Base-by-base conservation (phyloP, 2,888 invertebrate species). In the Cephus spinipes region DNA sequence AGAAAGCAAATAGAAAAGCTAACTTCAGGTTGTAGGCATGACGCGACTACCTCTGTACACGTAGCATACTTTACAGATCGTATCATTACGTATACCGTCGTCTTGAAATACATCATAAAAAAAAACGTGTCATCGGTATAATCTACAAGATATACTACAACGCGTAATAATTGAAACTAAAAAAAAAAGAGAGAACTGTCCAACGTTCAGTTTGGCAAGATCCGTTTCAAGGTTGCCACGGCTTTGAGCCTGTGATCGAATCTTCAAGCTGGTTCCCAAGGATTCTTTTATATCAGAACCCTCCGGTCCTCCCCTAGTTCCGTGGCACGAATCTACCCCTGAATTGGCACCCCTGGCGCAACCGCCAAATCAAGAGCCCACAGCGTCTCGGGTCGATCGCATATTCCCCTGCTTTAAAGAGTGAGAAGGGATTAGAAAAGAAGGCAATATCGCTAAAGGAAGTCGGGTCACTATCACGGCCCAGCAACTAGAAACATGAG, bases 251-350 rank as follows among this genome's bases (percentile, higher is more conserved):
- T 91, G 91, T 91, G 91, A 91, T 90, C 90, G 90, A 90, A 91
- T 91, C 91, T 91, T 91, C 83, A 87, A 81, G 83, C 85, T 79
- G 88, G 91, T 91, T 91, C 91, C 91, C 91, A 91, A 91, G 90
- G 91, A 88, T 85, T 89, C 88, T 86, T 89, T 89, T 88, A 87
- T 87, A 86, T 85, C 82, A 79, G 81, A 84, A 85, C 87, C 89
- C 87, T 84, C 82, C 74, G 79, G 77, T 83, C 85, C 55, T 84
- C 89, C 89, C 89, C 88, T 87, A 84, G 83, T 84, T 78, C 79
- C 81, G 78, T 23, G 79, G 79, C 82, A 79, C 80, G 81, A 79
- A 82, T 82, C 82, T 86, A 85, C 85, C 86, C 81, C 83, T 78
- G 80, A 83, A 83, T 83, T 55, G 83, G 83, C 82, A 84, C 87